These are phyloP conservation scores for Prorops nasuta DNA, from an alignment of 1,140 invertebrate species.

Conservation along the genomic window DNA sequence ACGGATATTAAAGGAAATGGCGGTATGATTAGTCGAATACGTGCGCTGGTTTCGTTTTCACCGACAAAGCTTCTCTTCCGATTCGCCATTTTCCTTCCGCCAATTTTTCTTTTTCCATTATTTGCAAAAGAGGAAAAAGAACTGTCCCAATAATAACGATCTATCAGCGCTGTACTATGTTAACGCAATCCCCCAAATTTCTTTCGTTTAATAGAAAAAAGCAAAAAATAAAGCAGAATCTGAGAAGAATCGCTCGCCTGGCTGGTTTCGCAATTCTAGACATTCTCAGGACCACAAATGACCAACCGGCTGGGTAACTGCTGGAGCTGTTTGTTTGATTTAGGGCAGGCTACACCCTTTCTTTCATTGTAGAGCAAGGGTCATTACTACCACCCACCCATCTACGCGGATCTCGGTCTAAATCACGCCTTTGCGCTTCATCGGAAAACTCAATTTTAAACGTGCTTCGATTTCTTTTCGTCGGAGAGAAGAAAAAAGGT, in stretches of 20 bases:
- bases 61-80: not conserved
- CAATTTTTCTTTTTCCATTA: too few species aligned
- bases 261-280: slow-evolving; percentile 22
- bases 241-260: not conserved
- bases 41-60: slow-evolving; percentile 52
- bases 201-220: too few species aligned
- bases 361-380: slow-evolving; percentile 14
- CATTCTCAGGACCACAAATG: slow-evolving; percentile 43
- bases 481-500: too few species aligned
- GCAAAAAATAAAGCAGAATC: not conserved
- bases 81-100: too few species aligned
- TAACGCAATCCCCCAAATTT: too few species aligned
- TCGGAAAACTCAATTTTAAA: too few species aligned
- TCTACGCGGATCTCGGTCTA: too few species aligned
- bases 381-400: slow-evolving; percentile 5
- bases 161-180: too few species aligned
- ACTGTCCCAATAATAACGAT: too few species aligned
- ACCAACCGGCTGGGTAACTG: slow-evolving; percentile 40
- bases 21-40: slow-evolving; percentile 58
- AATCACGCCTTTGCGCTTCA: too few species aligned
- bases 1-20: slow-evolving; percentile 60
- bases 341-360: slow-evolving; percentile 42
- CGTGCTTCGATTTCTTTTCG: too few species aligned
- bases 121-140: too few species aligned
- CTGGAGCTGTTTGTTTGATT: slow-evolving; percentile 48